Evolutionary conservation across 2,797 vertebrate species (phyloP), one percentile per base, ranked within the genome.

Genomic region (Crocodylus rhombifer): DNA sequence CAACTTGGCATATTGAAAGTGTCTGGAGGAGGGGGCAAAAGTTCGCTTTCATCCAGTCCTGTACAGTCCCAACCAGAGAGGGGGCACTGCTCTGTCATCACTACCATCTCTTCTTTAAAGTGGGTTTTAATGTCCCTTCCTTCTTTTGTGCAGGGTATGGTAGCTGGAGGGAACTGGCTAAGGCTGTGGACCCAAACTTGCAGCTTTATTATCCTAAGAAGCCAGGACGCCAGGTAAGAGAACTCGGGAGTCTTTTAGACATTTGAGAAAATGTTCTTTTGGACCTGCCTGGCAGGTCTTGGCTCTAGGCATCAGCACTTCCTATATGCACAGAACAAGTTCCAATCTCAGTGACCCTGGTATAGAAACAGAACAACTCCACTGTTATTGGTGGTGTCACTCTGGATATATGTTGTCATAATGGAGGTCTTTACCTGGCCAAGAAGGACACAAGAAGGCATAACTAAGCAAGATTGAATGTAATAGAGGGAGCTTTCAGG

Each of bases 91-190:
- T 88, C 57, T 82, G 82, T 91, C 62, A 64, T n/a, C 77, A 11
- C 62, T 42, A 4, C 0, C 0, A 16, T 21, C 87, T 33, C 25
- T 77, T 86, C 65, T 85, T 86, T 33, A 82, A n/a, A 6, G 26
- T 84, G 63, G 86, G 30, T 57, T 80, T 82, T 94, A 33, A 81
- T 76, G 74, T 61, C 56, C 87, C 55, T 87, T 86, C 92, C 33
- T 93, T 93, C 75, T 62, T 63, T 87, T 88, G 20, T 1, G 0
- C 84, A 98, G 98, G 97, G 60, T 98, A 98, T 0, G 86, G 97
- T 84, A 98, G 95, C 95, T 98, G 98, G 98, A 96, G 96, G 84
- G 98, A 98, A 80, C 92, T 98, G 84, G 98, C 97, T n/a, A 98
- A 97, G 85, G 97, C 97, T 65, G 94, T 96, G 36, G 92, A 97